Conservation (phyloP, 2,113 vertebrate species). For the Lepus americanus region DNA sequence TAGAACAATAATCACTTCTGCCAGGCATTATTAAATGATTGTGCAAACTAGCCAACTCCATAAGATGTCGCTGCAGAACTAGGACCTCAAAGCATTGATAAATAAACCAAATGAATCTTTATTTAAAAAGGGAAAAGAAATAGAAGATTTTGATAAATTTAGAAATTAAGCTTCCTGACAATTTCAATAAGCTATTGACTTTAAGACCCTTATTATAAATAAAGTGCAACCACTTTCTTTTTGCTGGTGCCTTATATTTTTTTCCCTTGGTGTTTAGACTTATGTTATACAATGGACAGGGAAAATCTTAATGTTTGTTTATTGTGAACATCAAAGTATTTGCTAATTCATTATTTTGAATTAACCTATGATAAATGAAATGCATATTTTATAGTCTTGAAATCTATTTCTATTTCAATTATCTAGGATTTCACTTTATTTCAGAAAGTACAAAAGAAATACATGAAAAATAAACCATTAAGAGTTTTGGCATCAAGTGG, state of each 20-base stretch:
- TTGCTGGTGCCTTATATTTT: slow-evolving; percentile 38
- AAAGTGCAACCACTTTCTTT: slow-evolving; percentile 27
- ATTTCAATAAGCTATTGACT: slow-evolving; percentile 43
- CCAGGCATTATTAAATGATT: slow-evolving; percentile 55
- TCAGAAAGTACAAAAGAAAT: background rate
- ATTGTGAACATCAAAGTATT: background rate
- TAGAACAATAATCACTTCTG: slow-evolving; percentile 74
- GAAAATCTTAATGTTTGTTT: background rate
- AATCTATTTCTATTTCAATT: background rate
- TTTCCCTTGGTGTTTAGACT: slow-evolving; percentile 44
- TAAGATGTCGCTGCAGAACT: slow-evolving; percentile 77
- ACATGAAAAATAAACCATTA: background rate
- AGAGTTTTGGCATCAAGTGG: background rate
- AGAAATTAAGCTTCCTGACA: slow-evolving; percentile 16
- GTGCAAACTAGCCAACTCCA: slow-evolving; percentile 53
- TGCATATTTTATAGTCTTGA: background rate
- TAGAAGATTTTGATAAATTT: background rate
- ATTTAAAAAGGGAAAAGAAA: background rate
- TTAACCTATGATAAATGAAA: background rate
- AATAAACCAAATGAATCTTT: background rate
- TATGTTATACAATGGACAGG: background rate
- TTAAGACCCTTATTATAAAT: slow-evolving; percentile 65
- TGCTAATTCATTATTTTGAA: background rate
- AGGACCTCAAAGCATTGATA: slow-evolving; percentile 53
- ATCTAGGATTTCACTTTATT: background rate